Evolutionary conservation across 2,888 invertebrate genomes (phyloP), one percentile per base, ranked within the genome.

Genomic region (Cantharis rufa): DNA sequence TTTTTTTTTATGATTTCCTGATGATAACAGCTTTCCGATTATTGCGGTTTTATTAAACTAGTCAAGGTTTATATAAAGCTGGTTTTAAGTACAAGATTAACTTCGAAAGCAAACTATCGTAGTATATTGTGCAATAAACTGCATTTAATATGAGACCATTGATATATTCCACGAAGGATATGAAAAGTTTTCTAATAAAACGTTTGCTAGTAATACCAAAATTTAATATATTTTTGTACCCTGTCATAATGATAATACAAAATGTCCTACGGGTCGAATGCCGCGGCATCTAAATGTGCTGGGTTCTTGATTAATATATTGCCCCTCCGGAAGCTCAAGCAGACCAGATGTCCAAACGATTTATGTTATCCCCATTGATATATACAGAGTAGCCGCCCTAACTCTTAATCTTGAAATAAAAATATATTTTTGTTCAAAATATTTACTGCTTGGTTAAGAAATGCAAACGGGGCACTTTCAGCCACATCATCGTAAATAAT

Each of bases 291-390:
- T 79, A 77, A 81, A 80, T 80, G 81, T 80, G 81, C 78, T 76
- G 78, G 80, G 78, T 78, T 75, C 82, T 82, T 84, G 84, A 84
- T 84, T 84, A 84, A 84, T 84, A 83, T 82, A 83, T 81, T 81
- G 82, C 80, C 83, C 83, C 82, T 83, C 84, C 83, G 83, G 83
- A 84, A 81, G 82, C 81, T 80, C 79, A 69, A 78, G 80, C 78
- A 81, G 81, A 81, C 82, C 83, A 84, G 84, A 83, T 83, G 83
- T 84, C 84, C 83, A 79, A 76, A 79, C 79, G 82, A 83, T 83
- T 83, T 83, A 83, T 83, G 80, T 77, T 80, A 81, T 81, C 81
- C 81, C 81, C 76, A 78, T 78, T 79, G 80, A 79, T 80, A 79
- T 78, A 77, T 80, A 77, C 74, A 77, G 70, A 80, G 80, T 72